Evolutionary conservation across 2,888 invertebrate genomes (phyloP), one percentile per base, ranked within the genome.

Genomic region (Drosophila neonasuta): DNA sequence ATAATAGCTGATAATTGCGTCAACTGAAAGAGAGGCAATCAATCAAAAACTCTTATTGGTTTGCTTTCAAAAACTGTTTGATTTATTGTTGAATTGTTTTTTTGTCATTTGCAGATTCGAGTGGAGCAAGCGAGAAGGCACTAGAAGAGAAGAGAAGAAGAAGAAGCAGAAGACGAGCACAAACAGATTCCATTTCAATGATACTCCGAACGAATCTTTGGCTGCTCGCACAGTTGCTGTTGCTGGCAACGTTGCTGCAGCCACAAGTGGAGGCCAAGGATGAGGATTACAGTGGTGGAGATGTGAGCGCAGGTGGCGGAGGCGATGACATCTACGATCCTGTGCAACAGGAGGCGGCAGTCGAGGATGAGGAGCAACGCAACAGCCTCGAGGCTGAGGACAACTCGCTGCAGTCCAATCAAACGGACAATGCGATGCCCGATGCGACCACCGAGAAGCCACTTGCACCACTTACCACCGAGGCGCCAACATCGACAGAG

Each of bases 301-400:
- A 29, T n/a, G 48, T 13, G 5, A 39, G 41, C 10, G 48, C 34
- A 3, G 36, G 3, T 8, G 56, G 36, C 20, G 20, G 20, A 20
- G 49, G 13, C 49, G 88, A 77, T 7, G 86, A 88, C 11, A 75
- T 89, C 54, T 85, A 80, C 48, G 89, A 86, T n/a, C 70, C 86
- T 1, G 72, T 73, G 2, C 75, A 80, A 24, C 61, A 87, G 41
- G 88, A 88, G 29, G 74, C 68, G 48, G 80, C 82, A 29, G 65
- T 81, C 8, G 86, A 86, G 15, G 60, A 50, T 2, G 80, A 82
- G 13, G 54, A 49, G 6, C 76, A 79, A 6, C 77, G 70, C 2
- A 87, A 80, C 46, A 82, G 66, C 51, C 41, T 85, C 1, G 75
- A 86, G 39, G 69, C 66, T n/a, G 68, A 69, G 3, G 75, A 73